A percentile compares a stretch with the other conserved stretches of the same genome.
Conservation (phyloP, 2,113 vertebrate genomes). For the crab-eating macaque (Macaca fascicularis) region DNA sequence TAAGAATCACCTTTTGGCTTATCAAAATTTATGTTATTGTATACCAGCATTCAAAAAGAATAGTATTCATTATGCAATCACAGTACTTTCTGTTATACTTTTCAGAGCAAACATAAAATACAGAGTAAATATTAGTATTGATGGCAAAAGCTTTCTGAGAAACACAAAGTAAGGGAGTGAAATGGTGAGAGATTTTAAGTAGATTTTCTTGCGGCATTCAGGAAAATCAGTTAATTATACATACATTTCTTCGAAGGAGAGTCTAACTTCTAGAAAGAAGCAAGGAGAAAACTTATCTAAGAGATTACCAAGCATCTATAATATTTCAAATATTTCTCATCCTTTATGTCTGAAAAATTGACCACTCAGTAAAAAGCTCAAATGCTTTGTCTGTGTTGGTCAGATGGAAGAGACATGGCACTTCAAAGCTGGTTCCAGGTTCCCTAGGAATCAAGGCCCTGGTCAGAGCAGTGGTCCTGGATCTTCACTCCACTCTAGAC, state of each 20-base stretch:
- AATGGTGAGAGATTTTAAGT: not conserved
- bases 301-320: not conserved
- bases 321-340: not conserved
- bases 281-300: not conserved
- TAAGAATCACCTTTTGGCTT: not conserved
- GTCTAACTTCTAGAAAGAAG: not conserved
- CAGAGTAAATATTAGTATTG: not conserved
- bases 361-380: not conserved
- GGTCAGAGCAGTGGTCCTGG: accelerated
- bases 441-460: not conserved
- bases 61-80: not conserved
- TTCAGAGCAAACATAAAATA: not conserved
- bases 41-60: not conserved
- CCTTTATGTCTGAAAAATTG: not conserved
- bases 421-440: not conserved
- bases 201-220: not conserved
- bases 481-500: not conserved
- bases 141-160: not conserved
- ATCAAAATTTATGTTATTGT: not conserved
- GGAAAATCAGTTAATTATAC: not conserved
- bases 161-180: not conserved
- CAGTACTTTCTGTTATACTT: not conserved
- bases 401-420: not conserved
- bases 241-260: not conserved
- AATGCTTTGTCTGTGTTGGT: not conserved